phyloP scores from a whole-genome alignment of 2,113 vertebrate species.

The Arvicanthis niloticus region DNA sequence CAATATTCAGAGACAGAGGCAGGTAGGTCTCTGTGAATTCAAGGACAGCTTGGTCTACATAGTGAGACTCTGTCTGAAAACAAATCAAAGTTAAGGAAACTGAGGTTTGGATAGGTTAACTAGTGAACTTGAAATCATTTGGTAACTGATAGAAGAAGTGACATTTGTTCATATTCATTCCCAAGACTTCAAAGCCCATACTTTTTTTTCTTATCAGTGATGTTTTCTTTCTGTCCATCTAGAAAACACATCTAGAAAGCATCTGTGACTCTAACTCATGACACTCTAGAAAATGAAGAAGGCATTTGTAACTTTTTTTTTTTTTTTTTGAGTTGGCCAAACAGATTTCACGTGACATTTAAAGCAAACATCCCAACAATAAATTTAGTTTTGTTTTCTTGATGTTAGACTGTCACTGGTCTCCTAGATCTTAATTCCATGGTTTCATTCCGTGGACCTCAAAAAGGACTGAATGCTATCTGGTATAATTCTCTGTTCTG shows the following conservation, averaged over 20 bases:
- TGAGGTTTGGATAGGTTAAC: constrained; percentile 6
- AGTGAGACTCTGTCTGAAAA: not conserved
- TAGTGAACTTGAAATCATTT: constrained; percentile 29
- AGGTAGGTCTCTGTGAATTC: not conserved
- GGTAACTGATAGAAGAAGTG: constrained; percentile 8
- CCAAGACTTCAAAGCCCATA: not conserved
- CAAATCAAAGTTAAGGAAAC: not conserved
- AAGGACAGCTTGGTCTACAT: not conserved
- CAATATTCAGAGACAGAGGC: not conserved
- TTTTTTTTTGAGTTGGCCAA: constrained; percentile 50
- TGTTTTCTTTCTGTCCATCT: not conserved
- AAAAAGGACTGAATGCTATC: constrained; percentile 45
- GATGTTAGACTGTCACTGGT: not conserved
- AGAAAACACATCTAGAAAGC: not conserved
- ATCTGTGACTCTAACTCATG: not conserved
- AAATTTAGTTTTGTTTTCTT: constrained; percentile 15
- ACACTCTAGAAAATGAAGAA: constrained; percentile 48
- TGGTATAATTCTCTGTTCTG: constrained; percentile 40
- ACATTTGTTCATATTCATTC: not conserved
- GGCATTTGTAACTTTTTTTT: constrained; percentile 15
- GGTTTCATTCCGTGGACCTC: constrained; percentile 33
- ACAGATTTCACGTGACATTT: constrained; percentile 48
- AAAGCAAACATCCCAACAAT: constrained; percentile 29
- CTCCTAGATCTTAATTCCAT: constrained; percentile 48
- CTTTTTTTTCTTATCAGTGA: not conserved